Evolutionary conservation across 2,797 vertebrate genomes (phyloP).

Genomic region (Acanthurus leucopareius): DNA sequence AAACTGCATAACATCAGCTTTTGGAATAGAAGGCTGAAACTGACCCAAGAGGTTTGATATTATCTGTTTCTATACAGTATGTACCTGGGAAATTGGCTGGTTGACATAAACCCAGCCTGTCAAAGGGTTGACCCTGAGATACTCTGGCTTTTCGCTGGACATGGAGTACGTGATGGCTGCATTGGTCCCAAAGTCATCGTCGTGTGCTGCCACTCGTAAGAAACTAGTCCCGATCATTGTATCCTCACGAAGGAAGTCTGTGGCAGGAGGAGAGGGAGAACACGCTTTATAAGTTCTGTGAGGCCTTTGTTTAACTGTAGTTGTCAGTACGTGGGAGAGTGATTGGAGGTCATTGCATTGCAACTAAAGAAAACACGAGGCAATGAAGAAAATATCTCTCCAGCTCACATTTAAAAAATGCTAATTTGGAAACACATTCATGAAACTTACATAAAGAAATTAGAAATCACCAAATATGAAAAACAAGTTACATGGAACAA

Average conservation of each 20-base stretch:
- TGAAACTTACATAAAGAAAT: too few species aligned
- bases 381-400: neutral
- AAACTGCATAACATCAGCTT: neutral
- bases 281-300: neutral
- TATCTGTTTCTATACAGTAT: neutral
- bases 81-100: conserved; percentile 91
- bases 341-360: neutral
- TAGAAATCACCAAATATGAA: too few species aligned
- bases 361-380: neutral
- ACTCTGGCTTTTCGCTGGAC: conserved; percentile 86
- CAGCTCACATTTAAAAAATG: neutral
- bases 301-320: neutral
- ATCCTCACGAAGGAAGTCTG: conserved; percentile 93
- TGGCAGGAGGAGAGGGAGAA: neutral
- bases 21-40: neutral
- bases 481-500: too few species aligned
- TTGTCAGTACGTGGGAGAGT: neutral
- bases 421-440: neutral
- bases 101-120: conserved; percentile 93
- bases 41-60: neutral
- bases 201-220: conserved; percentile 89
- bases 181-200: conserved; percentile 91
- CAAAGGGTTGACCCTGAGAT: conserved; percentile 90
- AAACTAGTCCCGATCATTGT: conserved; percentile 92
- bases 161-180: conserved; percentile 89